phyloP scores from a whole-genome alignment of 2,888 invertebrate species.

The Cephus rjabovi region DNA sequence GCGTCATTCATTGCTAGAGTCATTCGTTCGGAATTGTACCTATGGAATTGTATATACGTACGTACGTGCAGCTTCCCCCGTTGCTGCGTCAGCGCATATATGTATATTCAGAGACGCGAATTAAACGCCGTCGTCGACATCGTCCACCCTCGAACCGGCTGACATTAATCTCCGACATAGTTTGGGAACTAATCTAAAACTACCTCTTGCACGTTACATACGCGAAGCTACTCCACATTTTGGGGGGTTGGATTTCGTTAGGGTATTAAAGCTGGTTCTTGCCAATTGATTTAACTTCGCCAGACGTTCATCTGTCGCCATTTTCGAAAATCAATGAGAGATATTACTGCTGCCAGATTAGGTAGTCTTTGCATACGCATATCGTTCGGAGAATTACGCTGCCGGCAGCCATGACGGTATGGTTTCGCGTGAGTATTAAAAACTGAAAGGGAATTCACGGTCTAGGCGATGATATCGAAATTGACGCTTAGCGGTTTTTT shows the following conservation, averaged over 20 bases:
- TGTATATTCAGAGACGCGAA: neutral
- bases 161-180: constrained; percentile 33
- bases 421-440: neutral
- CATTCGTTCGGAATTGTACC: neutral
- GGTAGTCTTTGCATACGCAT: neutral
- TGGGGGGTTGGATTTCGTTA: neutral
- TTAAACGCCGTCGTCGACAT: neutral
- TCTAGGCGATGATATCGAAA: neutral
- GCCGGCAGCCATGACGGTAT: neutral
- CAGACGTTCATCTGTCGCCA: neutral
- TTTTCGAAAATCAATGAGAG: neutral
- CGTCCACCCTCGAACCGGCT: constrained; percentile 19
- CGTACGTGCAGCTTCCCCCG: neutral
- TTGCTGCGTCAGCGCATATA: neutral
- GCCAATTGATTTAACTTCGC: neutral
- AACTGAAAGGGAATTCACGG: neutral
- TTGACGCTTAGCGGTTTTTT: neutral
- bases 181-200: constrained; percentile 36
- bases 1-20: neutral
- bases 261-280: neutral
- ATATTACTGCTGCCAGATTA: neutral
- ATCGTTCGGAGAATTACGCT: neutral
- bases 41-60: neutral
- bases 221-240: neutral
- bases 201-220: constrained; percentile 6